Percentiles rank a stretch among this genome's conserved stretches.
Evolutionary conservation across 2,888 invertebrate species (phyloP).

Genomic region (Papilio elwesi): DNA sequence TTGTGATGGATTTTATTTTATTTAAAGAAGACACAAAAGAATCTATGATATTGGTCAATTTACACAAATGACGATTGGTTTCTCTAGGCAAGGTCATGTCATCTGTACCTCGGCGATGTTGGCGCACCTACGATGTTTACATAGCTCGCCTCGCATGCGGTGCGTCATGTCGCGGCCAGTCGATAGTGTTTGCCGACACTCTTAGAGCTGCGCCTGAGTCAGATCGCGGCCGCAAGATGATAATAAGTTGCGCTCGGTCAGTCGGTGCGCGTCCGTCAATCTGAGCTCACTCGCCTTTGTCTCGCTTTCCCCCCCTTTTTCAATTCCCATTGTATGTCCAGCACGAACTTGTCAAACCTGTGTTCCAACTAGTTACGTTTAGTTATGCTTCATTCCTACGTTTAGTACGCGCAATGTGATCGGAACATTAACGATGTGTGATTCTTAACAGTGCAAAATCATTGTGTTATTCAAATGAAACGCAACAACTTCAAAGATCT

Average conservation of each 20-base stretch:
- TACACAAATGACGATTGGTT: slow-evolving; percentile 38
- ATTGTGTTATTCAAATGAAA: slow-evolving; percentile 65
- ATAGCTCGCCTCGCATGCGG: slow-evolving; percentile 60
- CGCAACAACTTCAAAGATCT: slow-evolving; percentile 58
- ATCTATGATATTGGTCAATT: slow-evolving; percentile 16
- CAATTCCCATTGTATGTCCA: slow-evolving; percentile 45
- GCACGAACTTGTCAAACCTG: slow-evolving; percentile 40
- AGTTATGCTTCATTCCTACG: slow-evolving; percentile 46
- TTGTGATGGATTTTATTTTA: too few relatives aligned
- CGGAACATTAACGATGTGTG: slow-evolving; percentile 53
- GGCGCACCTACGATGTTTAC: slow-evolving; percentile 65
- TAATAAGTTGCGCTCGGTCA: slow-evolving; percentile 63
- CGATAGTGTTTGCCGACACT: slow-evolving; percentile 72
- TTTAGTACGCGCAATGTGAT: slow-evolving; percentile 50
- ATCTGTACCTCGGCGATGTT: slow-evolving; percentile 56
- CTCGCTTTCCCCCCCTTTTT: slow-evolving; percentile 43
- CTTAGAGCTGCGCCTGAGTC: slow-evolving; percentile 75
- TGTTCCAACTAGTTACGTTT: slow-evolving; percentile 1
- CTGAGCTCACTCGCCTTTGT: slow-evolving; percentile 55
- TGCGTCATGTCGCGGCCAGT: slow-evolving; percentile 69
- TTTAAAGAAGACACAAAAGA: slow-evolving; percentile 48
- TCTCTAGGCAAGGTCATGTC: slow-evolving; percentile 51
- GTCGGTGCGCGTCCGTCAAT: slow-evolving; percentile 63
- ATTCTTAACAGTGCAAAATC: slow-evolving; percentile 55
- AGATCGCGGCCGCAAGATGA: slow-evolving; percentile 65